phyloP scores from a whole-genome alignment of 1,140 invertebrate species.

The Asbolus verrucosus region DNA sequence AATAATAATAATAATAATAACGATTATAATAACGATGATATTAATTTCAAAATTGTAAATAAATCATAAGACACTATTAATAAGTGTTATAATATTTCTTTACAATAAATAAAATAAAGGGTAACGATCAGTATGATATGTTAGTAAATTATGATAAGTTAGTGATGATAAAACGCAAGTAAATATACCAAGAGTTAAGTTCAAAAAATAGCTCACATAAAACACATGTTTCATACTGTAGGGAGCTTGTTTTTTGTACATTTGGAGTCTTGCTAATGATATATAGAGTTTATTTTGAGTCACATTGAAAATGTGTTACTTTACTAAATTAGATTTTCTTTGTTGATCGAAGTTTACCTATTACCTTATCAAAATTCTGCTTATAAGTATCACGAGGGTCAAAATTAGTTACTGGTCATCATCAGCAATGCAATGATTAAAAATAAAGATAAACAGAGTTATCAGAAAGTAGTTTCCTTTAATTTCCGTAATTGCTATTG shows the following conservation, averaged over 20 bases:
- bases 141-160: slow-evolving; percentile 31
- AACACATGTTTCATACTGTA: slow-evolving; percentile 44
- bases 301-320: slow-evolving; percentile 28
- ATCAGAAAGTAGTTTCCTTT: background rate
- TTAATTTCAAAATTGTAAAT: no score
- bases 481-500: background rate
- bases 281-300: slow-evolving; percentile 40
- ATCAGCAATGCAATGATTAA: no score
- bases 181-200: slow-evolving; percentile 39
- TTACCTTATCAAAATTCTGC: slow-evolving; percentile 20
- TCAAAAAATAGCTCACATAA: slow-evolving; percentile 43
- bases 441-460: background rate
- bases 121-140: slow-evolving; percentile 8
- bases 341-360: slow-evolving; percentile 27
- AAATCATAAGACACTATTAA: no score
- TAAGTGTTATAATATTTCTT: no score
- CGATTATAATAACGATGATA: no score
- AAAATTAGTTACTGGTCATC: no score
- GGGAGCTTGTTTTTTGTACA: slow-evolving; percentile 31
- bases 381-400: no score
- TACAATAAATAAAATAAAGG: slow-evolving; percentile 13
- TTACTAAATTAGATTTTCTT: slow-evolving; percentile 31
- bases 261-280: slow-evolving; percentile 35
- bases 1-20: no score
- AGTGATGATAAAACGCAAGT: slow-evolving; percentile 41